Base-by-base conservation (phyloP, 2,888 invertebrate species). In the Orchestes rusci region DNA sequence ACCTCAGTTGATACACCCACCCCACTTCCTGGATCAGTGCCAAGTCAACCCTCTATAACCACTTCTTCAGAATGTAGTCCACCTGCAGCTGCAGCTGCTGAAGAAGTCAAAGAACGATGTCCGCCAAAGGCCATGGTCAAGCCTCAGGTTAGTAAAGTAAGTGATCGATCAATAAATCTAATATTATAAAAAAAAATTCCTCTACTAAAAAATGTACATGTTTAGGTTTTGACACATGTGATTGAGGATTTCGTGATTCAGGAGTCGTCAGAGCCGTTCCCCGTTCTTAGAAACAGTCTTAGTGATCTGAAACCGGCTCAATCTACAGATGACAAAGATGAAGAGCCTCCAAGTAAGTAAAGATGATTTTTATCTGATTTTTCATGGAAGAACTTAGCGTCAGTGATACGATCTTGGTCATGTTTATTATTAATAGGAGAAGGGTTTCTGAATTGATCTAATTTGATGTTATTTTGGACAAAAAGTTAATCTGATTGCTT, bases 171-270 rank as follows among this genome's bases (percentile, higher is more conserved):
- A 23, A 7, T 23, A 7, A 7, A 23, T 10, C 23, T 7, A 10
- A 10, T 10, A 7, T 7, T 23, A 23, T 7, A 7, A 23, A 23
- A 10, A 10, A 23, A 23, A 7, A 23, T 23, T 23, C 5, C 5
- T 23, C 23, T 23, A 7, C 23, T 7, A 20, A 20, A 17, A 12
- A 10, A 7, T 19, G 20, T 35, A n/a, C 2, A 17, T 17, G 23
- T 37, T 23, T 90, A 93, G 63, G 90, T 96, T 4, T 72, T 96
- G 39, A 95, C 95, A 0, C 96, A 96, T 65, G 91, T 95, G 16
- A 95, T 96, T 51, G 95, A 94, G 65, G 95, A 94, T 39, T 95
- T 92, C 67, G 89, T 96, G 4, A 95, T 96, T 55, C 93, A 94
- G 66, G 96, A 96, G 72, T 91, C 89, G 1, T 84, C 83, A 1